Evolutionary conservation across 2,888 invertebrate species (phyloP).

Genomic region (Ochropleura plecta): DNA sequence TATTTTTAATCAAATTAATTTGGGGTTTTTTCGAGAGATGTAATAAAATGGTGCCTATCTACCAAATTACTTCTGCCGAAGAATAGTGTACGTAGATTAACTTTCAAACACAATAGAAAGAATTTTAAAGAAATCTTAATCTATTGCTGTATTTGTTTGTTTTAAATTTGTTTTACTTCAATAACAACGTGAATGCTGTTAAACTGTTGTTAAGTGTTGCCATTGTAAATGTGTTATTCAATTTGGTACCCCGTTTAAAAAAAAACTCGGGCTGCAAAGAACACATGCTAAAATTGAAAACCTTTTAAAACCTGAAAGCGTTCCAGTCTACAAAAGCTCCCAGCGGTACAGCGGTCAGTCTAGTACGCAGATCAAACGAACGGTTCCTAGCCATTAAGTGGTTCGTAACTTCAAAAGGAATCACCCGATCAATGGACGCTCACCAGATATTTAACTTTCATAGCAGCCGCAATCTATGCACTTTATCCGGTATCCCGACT

Average conservation of each 20-base stretch:
- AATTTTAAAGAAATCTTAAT: neutral
- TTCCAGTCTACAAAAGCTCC: conserved; percentile 13
- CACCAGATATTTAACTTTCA: conserved; percentile 5
- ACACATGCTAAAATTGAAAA: neutral
- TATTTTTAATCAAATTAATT: conserved; percentile 1
- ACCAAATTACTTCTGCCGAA: neutral
- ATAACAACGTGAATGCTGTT: neutral
- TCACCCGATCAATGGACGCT: conserved; percentile 5
- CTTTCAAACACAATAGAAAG: neutral
- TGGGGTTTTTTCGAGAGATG: neutral
- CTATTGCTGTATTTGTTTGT: neutral
- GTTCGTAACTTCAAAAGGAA: conserved; percentile 25
- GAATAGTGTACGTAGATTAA: neutral
- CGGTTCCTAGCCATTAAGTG: conserved; percentile 12
- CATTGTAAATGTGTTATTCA: neutral
- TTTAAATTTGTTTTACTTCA: neutral
- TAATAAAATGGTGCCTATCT: neutral
- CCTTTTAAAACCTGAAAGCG: conserved; percentile 17
- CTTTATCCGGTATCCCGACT: neutral
- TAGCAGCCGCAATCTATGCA: neutral
- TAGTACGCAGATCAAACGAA: conserved; percentile 29
- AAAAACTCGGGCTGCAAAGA: neutral
- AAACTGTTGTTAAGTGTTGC: neutral
- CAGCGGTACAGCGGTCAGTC: conserved; percentile 11
- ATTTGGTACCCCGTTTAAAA: neutral